Base-by-base conservation (phyloP, 2,797 vertebrate species). In the Moxostoma hubbsi region DNA sequence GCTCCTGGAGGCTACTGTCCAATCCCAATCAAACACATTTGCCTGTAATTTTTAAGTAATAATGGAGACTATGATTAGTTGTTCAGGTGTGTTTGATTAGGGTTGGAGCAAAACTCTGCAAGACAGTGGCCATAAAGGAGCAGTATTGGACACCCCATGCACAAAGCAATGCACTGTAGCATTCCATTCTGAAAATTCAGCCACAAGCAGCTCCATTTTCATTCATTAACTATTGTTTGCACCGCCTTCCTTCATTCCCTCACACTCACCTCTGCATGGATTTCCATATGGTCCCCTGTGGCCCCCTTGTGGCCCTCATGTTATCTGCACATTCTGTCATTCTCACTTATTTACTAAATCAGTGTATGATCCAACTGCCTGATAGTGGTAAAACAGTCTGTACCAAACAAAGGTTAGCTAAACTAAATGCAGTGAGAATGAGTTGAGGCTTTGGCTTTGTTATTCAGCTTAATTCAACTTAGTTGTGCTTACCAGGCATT, bases 221-320 rank as follows among this genome's bases (percentile, higher is more conserved):
- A 50, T 45, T n/a, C 2, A 11, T 16, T 5, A 51, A 5, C 47
- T 50, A 12, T 50, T 11, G 13, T 63, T 55, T 71, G 67, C 11
- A 70, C 66, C 58, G 54, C 4, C 45, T 49, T 8, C 16, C 18
- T 63, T 50, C 18, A 53, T 15, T 15, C 5, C 54, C 65, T 67
- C 63, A 76, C 4, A 5, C 11, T 55, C 51, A 71, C 58, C 67
- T 78, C 54, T 71, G 59, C 10, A 36, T 71, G 43, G 46, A 61
- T 61, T 64, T 71, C 49, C 67, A 71, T 50, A 63, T 71, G 68
- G 76, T 71, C 68, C 76, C 58, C 6, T 72, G 76, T 79, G 76
- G 67, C 76, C 76, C 76, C 71, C 68, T 79, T 71, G 76, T 79
- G 76, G 76, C 11, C 51, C 51, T 79, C 76, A 55, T 71, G 69